Conservation (phyloP, 2,888 invertebrate genomes). For the Troides aeacus region DNA sequence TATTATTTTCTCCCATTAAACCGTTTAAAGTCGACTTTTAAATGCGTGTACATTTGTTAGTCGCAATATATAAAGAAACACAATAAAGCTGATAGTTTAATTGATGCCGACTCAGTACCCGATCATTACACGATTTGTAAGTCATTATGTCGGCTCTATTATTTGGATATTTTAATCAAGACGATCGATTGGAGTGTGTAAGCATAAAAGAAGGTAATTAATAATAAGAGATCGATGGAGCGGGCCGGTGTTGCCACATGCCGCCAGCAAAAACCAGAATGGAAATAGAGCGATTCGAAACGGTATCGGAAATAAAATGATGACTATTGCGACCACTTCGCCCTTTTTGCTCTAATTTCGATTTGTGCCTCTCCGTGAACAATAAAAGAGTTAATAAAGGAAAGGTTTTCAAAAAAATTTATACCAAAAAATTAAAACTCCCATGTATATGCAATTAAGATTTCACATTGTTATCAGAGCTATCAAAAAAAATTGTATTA, state of each 20-base stretch:
- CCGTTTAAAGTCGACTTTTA: not conserved
- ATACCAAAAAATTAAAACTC: not conserved
- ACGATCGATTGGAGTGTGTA: conserved; percentile 69
- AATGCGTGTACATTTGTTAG: not conserved
- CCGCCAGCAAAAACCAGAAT: conserved; percentile 70
- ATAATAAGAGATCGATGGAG: conserved; percentile 68
- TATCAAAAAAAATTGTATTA: not conserved
- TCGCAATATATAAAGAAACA: conserved; percentile 11
- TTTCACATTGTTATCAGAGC: not conserved
- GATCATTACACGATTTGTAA: conserved; percentile 44
- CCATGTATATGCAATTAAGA: not conserved
- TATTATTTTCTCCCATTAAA: not conserved
- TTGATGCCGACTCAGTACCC: conserved; percentile 50
- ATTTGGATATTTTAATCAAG: conserved; percentile 79
- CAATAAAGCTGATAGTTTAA: conserved; percentile 33
- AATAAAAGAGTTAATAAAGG: conserved; percentile 23
- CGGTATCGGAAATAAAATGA: conserved; percentile 63
- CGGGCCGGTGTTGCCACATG: conserved; percentile 66
- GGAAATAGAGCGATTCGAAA: conserved; percentile 74
- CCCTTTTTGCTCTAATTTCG: conserved; percentile 63
- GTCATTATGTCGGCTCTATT: conserved; percentile 65
- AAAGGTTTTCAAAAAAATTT: not conserved
- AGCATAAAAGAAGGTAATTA: conserved; percentile 77
- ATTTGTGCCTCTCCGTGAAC: conserved; percentile 31
- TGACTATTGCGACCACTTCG: conserved; percentile 58